Percentiles rank a stretch among this genome's conserved stretches.
phyloP scores from a whole-genome alignment of 2,888 invertebrate species.

The Orthosia gothica region DNA sequence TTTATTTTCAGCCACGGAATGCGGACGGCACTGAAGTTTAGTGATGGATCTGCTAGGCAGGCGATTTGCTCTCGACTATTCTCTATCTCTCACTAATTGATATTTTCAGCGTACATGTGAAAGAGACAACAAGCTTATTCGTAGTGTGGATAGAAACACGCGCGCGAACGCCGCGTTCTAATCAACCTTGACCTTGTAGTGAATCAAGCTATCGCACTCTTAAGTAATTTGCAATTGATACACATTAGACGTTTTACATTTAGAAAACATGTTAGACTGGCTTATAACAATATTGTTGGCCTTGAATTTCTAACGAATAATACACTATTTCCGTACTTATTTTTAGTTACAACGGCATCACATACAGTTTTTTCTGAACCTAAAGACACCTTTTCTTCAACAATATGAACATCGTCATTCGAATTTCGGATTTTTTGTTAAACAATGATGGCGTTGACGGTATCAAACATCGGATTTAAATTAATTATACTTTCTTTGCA shows the following conservation, averaged over 20 bases:
- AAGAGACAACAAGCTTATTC: conserved; percentile 73
- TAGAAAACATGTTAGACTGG: conserved; percentile 39
- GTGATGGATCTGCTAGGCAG: conserved; percentile 79
- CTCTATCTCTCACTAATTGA: conserved; percentile 69
- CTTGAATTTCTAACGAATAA: conserved; percentile 21
- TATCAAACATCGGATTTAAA: not conserved
- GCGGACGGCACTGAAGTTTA: conserved; percentile 82
- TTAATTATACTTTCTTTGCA: not conserved
- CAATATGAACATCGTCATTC: not conserved
- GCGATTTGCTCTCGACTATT: conserved; percentile 69
- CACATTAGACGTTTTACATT: conserved; percentile 51
- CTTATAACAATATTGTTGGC: conserved; percentile 31
- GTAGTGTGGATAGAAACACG: conserved; percentile 63
- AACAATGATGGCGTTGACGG: not conserved
- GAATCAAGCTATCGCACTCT: conserved; percentile 78
- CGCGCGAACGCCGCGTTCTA: conserved; percentile 77
- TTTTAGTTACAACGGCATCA: not conserved
- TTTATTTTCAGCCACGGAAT: conserved; percentile 86
- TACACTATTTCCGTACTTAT: conserved; percentile 3
- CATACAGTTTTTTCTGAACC: not conserved
- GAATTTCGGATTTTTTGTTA: not conserved
- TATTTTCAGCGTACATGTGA: conserved; percentile 68
- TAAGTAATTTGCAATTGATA: conserved; percentile 79
- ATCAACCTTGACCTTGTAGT: conserved; percentile 88
- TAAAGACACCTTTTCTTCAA: not conserved